phyloP scores from a whole-genome alignment of 2,797 vertebrate genomes.

The Pangasius sanitwongsei region DNA sequence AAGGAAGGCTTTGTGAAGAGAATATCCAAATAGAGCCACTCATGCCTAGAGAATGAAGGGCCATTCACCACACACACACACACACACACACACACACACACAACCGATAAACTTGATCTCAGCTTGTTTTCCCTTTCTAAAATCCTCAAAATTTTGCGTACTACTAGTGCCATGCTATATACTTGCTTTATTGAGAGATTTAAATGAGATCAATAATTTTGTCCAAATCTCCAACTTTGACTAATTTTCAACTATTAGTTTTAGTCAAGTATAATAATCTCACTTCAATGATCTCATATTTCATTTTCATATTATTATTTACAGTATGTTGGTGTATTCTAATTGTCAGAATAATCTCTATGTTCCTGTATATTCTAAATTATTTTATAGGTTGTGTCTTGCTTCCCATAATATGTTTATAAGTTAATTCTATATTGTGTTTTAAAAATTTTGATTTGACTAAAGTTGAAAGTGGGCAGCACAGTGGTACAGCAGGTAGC shows the following conservation, averaged over 20 bases:
- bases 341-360: not conserved
- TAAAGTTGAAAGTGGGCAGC: not conserved
- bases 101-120: slow-evolving; percentile 13
- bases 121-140: not conserved
- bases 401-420: not conserved
- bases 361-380: not conserved
- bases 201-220: not conserved
- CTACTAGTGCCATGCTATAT: not conserved
- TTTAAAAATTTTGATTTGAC: not conserved
- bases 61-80: slow-evolving; percentile 42
- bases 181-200: not conserved
- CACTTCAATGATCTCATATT: not conserved
- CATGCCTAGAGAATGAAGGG: slow-evolving; percentile 69
- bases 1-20: slow-evolving; percentile 76
- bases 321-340: not conserved
- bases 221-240: not conserved
- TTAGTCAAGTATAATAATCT: not conserved
- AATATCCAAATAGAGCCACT: slow-evolving; percentile 75
- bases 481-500: not conserved
- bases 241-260: not conserved
- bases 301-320: not conserved
- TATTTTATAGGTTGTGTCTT: not conserved
- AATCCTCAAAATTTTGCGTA: not conserved
- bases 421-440: not conserved
- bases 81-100: slow-evolving; percentile 41